Base-by-base conservation (phyloP, 2,113 vertebrate genomes). In the Elephantulus edwardii region DNA sequence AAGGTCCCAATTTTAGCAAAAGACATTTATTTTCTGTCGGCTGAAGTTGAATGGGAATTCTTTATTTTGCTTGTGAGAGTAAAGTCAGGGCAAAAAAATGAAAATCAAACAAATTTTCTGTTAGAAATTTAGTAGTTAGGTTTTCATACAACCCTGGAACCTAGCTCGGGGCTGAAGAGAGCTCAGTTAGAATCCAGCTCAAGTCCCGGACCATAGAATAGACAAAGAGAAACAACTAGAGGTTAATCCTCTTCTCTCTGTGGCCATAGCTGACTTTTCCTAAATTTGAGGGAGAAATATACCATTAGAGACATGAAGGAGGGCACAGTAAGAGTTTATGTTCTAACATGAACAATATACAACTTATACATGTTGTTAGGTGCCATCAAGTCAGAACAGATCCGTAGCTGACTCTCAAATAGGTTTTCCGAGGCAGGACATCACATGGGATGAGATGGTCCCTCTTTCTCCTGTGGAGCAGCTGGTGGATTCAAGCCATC, bases 101-200 rank as follows among this genome's bases (percentile, higher is more conserved):
- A 24, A 9, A 35, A 35, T 6, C n/a, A n/a, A 66, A n/a, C 19
- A 38, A 66, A 66, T 8, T 66, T 35, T 66, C 35, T 22, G 7
- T 38, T 68, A 38, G 35, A 35, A 22, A 8, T 68, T 9, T 10
- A 58, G 56, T 10, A 13, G 22, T 24, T 38, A 68, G 22, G n/a
- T 68, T 13, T 19, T 13, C 17, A 6, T 35, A 68, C 16, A 6
- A 68, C 64, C 64, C 56, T 38, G 64, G 66, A 68, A 38, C 35
- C 78, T 68, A 24, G 56, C 13, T 28, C 38, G 76, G 20, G 30
- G 10, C 52, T 62, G 28, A 80, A 11, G 38, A 24, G 4, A 88
- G 38, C 64, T 42, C 83, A 71, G 71, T 72, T 30, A 94, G 76
- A 94, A 88, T 75, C 7, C 46, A 96, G 46, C 84, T 48, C 89